These are phyloP conservation scores for Typhlichthys eigenmanni DNA, from an alignment of 2,797 vertebrate species.

Conservation along the genomic window DNA sequence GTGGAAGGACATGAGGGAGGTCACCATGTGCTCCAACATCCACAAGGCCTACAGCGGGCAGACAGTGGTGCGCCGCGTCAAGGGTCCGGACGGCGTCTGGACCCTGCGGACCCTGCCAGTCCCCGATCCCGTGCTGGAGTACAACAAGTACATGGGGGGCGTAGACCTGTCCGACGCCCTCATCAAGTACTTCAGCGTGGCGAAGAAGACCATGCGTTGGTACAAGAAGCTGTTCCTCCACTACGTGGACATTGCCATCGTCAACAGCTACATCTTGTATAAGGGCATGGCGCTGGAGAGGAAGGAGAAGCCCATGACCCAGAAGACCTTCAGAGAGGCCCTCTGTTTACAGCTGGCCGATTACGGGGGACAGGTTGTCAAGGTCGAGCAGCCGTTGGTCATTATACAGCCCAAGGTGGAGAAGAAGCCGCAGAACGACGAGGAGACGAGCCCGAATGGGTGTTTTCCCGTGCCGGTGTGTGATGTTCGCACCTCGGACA, in stretches of 20 bases:
- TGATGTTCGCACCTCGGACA: too few species aligned
- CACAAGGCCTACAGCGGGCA: slow-evolving; percentile 8
- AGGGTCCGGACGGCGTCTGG: slow-evolving; percentile 9
- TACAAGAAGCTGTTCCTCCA: slow-evolving; percentile 33
- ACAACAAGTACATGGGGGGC: slow-evolving; percentile 18
- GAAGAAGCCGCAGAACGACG: too few species aligned
- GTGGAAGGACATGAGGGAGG: neutral
- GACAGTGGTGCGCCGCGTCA: neutral
- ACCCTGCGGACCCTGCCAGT: slow-evolving; percentile 6
- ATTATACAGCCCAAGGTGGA: too few species aligned
- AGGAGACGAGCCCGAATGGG: too few species aligned
- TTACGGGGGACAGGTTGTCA: too few species aligned
- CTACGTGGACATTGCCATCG: slow-evolving; percentile 25
- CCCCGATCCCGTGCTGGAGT: slow-evolving; percentile 27
- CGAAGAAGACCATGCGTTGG: slow-evolving; percentile 32
- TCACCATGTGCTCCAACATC: slow-evolving; percentile 4
- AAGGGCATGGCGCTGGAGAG: slow-evolving; percentile 3
- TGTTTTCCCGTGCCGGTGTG: too few species aligned
- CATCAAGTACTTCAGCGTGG: slow-evolving; percentile 25
- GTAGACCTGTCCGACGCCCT: slow-evolving; percentile 22
- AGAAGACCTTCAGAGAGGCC: neutral
- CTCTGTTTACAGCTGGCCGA: neutral
- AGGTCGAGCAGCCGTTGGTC: too few species aligned
- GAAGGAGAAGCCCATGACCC: neutral
- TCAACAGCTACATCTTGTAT: slow-evolving; percentile 22